phyloP scores from a whole-genome alignment of 2,113 vertebrate genomes.

The Ploceus nigricollis region DNA sequence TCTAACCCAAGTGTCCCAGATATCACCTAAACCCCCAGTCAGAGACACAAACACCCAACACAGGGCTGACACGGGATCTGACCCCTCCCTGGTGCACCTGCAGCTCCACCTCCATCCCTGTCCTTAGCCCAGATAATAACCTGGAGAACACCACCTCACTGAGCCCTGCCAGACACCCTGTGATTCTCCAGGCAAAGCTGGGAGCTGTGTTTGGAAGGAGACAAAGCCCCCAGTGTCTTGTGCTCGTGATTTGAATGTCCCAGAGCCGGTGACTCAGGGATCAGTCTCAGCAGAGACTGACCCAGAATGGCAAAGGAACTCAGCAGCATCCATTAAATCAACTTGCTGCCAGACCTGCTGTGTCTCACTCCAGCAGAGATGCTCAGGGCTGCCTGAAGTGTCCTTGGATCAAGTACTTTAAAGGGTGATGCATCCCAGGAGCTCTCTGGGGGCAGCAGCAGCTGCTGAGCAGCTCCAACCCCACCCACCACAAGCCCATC shows the following conservation, averaged over 20 bases:
- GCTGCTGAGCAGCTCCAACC: not conserved
- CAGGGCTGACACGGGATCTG: fast-evolving
- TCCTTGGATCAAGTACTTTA: not conserved
- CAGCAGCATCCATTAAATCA: not conserved
- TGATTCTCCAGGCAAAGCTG: not conserved
- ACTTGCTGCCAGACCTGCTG: not conserved
- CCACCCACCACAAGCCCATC: not conserved
- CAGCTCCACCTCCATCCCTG: not conserved
- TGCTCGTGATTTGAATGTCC: not conserved
- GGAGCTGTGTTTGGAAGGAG: not conserved
- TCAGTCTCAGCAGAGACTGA: not conserved
- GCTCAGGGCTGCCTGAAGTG: not conserved
- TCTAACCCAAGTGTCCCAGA: not conserved
- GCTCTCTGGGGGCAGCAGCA: not conserved
- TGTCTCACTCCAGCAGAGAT: not conserved
- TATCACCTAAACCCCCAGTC: fast-evolving
- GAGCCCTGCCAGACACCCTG: fast-evolving
- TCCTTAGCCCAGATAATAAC: not conserved
- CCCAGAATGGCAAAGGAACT: not conserved
- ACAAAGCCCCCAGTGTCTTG: fast-evolving
- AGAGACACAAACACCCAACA: not conserved
- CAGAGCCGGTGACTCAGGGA: not conserved
- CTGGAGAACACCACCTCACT: fast-evolving
- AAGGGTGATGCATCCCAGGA: not conserved
- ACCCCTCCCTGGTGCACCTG: not conserved